Evolutionary conservation across 2,797 vertebrate genomes (phyloP), one percentile per base, ranked within the genome.

Genomic region (Hydrolagus colliei): DNA sequence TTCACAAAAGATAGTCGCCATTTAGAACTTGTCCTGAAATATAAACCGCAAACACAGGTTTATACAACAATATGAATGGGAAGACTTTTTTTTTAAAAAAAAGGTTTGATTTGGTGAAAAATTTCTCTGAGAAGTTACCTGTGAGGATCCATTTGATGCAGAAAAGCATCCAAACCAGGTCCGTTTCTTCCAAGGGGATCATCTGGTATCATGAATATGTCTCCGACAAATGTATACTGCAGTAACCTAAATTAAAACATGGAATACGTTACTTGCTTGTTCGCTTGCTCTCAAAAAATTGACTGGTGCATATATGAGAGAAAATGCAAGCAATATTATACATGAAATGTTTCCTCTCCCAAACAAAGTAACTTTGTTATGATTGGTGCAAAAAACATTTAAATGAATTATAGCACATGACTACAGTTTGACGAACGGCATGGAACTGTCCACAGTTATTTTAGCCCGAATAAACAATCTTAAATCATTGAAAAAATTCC

Each of bases 131-230:
- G 32, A 61, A 86, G 88, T 76, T 92, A 97, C 97, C 94, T 93
- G 87, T n/a, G 90, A 87, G 9, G 86, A 86, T 86, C 87, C 72
- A 94, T 92, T 89, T 93, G 96, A 82, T 87, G 90, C 86, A 99
- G 94, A 89, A 99, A 99, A 73, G 91, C 87, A 86, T 99, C 95
- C 63, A 99, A 89, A 85, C 94, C 93, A 80, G 97, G 97, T n/a
- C 98, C 97, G 0, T 95, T 89, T 90, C 94, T 96, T 87, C 98
- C 98, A 89, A 99, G 92, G 41, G 98, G 98, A 90, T 99, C 98
- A 87, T 99, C 98, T 13, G 98, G 97, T 92, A 99, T 96, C 97
- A 99, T 98, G 91, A 99, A 98, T 89, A 96, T 96, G 89, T 99
- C 97, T 88, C 96, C 97, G 73, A 93, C 97, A 88, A 99, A 98